A percentile compares a stretch with the other conserved stretches of the same genome.
Evolutionary conservation across 2,888 invertebrate species (phyloP).

Genomic region (Eupeodes latifasciatus): DNA sequence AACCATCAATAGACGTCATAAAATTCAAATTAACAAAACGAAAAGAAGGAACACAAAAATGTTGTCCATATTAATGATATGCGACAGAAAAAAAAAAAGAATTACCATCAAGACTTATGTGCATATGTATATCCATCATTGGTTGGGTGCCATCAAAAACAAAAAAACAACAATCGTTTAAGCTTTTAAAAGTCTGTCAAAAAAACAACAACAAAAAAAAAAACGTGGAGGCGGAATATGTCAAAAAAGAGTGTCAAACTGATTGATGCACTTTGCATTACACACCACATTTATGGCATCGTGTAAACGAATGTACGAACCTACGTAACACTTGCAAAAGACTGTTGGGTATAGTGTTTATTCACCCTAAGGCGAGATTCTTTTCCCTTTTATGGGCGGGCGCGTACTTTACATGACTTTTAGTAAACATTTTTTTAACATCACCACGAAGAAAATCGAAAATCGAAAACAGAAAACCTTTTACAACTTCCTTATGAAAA

Average conservation of each 20-base stretch:
- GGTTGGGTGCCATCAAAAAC: conserved; percentile 29
- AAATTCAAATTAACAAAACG: conserved; percentile 26
- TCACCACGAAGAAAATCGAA: not conserved
- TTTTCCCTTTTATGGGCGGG: conserved; percentile 54
- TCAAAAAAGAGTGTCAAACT: conserved; percentile 57
- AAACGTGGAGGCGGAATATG: conserved; percentile 41
- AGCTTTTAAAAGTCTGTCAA: not conserved
- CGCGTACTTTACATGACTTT: not conserved
- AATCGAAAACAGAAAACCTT: not conserved
- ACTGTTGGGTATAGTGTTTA: not conserved
- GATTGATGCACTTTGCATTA: conserved; percentile 46
- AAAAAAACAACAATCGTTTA: conserved; percentile 5
- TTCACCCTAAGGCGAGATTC: conserved; percentile 28
- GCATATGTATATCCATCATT: conserved; percentile 4
- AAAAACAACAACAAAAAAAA: not conserved
- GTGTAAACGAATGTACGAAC: not conserved
- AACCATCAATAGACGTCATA: conserved; percentile 60
- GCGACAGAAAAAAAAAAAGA: conserved; percentile 9
- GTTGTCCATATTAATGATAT: conserved; percentile 55
- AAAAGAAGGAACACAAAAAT: conserved; percentile 25
- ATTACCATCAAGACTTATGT: conserved; percentile 45
- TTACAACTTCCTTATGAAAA: conserved; percentile 18
- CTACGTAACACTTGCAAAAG: conserved; percentile 48
- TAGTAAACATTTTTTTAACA: not conserved
- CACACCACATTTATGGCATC: conserved; percentile 15